Evolutionary conservation across 2,888 invertebrate genomes (phyloP).

Genomic region (Xanthia togata): DNA sequence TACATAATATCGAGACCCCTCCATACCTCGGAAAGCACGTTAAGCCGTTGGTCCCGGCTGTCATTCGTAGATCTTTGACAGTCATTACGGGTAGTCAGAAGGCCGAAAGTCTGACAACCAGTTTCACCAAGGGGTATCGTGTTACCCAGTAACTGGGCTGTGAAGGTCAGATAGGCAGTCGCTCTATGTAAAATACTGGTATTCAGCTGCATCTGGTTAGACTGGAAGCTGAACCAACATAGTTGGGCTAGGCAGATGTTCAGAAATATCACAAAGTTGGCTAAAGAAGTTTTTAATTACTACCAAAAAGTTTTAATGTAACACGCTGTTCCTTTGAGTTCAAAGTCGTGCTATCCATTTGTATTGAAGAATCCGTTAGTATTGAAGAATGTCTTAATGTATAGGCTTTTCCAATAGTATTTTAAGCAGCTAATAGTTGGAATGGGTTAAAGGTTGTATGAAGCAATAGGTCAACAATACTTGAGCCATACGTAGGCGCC

Average conservation of each 20-base stretch:
- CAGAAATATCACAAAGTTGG: neutral
- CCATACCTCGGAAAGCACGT: too few species aligned
- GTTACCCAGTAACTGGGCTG: too few species aligned
- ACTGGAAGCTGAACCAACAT: too few species aligned
- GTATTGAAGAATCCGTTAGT: slow-evolving; percentile 1
- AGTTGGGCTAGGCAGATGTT: neutral
- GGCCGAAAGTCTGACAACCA: too few species aligned
- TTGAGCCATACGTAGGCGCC: neutral
- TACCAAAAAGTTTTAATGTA: neutral
- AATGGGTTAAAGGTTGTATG: slow-evolving; percentile 23
- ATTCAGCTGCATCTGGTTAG: too few species aligned
- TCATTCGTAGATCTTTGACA: too few species aligned
- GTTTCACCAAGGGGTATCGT: too few species aligned
- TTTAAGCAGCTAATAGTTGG: slow-evolving; percentile 1
- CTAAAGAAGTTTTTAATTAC: neutral
- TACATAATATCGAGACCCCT: too few species aligned
- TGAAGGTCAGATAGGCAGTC: too few species aligned
- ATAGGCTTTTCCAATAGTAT: neutral
- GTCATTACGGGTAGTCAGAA: too few species aligned
- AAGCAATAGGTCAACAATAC: slow-evolving; percentile 10
- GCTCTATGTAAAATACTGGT: too few species aligned
- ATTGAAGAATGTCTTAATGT: slow-evolving; percentile 21
- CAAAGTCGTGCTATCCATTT: neutral
- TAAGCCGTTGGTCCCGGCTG: too few species aligned
- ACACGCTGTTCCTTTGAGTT: neutral